A percentile compares a stretch with the other conserved stretches of the same genome.
These are phyloP conservation scores for Meleagris gallopavo DNA, from an alignment of 2,113 vertebrate genomes.

Conservation along the genomic window DNA sequence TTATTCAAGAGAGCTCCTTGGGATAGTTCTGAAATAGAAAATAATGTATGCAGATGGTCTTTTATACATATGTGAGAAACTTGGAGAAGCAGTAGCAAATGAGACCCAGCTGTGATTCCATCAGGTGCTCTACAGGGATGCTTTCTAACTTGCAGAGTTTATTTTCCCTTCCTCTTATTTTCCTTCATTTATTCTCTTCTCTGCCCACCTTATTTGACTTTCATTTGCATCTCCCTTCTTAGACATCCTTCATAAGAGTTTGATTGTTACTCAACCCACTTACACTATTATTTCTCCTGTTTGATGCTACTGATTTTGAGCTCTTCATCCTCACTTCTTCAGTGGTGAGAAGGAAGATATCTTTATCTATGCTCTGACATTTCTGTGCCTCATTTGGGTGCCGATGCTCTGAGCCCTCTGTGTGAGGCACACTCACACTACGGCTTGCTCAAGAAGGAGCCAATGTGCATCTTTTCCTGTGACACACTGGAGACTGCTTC, in stretches of 20 bases:
- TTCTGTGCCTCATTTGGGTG: neutral
- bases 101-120: slow-evolving; percentile 27
- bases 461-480: neutral
- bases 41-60: slow-evolving; percentile 18
- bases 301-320: neutral
- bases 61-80: neutral
- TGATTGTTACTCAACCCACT: neutral
- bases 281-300: neutral
- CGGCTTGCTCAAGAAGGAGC: neutral
- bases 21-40: slow-evolving; percentile 41
- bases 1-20: slow-evolving; percentile 55
- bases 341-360: neutral
- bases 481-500: accelerated
- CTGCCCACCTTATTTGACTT: neutral
- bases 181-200: neutral
- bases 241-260: neutral
- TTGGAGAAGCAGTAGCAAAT: neutral
- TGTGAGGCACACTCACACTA: neutral
- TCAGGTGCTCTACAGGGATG: neutral
- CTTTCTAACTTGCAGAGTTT: neutral
- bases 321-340: neutral
- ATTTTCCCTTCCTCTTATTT: neutral
- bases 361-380: neutral
- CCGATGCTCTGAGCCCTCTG: neutral
- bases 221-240: neutral